phyloP scores from a whole-genome alignment of 2,113 vertebrate species.

The Manacus vitellinus region DNA sequence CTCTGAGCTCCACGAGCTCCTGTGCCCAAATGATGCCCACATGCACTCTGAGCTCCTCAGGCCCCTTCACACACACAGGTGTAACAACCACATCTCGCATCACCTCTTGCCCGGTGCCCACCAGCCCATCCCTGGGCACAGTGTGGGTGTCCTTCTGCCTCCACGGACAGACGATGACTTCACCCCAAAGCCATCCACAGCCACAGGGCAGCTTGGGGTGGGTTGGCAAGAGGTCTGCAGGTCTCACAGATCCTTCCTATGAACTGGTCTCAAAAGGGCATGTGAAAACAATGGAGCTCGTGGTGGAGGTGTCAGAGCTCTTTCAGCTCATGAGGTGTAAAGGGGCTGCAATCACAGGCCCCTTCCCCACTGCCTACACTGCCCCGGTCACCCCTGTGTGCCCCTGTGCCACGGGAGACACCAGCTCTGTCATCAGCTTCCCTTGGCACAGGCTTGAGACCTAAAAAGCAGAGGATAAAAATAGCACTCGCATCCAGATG shows the following conservation, averaged over 20 bases:
- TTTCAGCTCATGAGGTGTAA: background rate
- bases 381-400: accelerated
- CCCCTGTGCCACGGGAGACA: background rate
- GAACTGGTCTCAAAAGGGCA: accelerated
- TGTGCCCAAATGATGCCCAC: background rate
- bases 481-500: background rate
- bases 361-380: background rate
- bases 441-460: background rate
- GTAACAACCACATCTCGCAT: accelerated
- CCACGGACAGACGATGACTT: accelerated
- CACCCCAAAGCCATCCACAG: background rate
- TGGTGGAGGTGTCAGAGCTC: accelerated
- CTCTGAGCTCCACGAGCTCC: accelerated
- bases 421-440: background rate
- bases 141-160: background rate
- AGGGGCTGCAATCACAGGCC: accelerated
- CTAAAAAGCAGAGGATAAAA: background rate
- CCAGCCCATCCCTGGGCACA: accelerated
- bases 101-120: accelerated
- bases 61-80: accelerated
- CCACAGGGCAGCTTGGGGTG: too few species aligned
- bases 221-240: accelerated
- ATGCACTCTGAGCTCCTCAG: accelerated
- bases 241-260: too few species aligned
- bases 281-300: accelerated